Conservation (phyloP, 1,140 invertebrate genomes). For the Solenopsis fugax region DNA sequence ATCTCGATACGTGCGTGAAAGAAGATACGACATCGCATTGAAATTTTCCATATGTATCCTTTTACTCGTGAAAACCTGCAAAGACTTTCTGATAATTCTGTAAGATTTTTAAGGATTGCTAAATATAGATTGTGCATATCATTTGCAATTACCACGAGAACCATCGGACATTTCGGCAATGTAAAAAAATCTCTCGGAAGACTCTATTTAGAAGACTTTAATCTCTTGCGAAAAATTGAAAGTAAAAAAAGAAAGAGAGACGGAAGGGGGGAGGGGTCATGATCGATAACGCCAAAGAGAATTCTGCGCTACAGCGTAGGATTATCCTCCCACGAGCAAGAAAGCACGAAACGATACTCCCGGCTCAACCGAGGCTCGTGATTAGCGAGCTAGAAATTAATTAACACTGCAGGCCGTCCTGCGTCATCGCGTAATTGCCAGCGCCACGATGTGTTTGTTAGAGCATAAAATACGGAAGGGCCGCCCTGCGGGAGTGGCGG, state of each 20-base stretch:
- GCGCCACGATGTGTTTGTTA: slow-evolving; percentile 83
- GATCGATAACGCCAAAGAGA: slow-evolving; percentile 13
- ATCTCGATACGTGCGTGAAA: slow-evolving; percentile 14
- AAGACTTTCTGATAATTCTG: neutral
- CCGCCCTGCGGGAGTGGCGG: slow-evolving; percentile 65
- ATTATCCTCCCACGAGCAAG: slow-evolving; percentile 21
- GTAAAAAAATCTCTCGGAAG: neutral
- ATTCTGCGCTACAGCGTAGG: neutral
- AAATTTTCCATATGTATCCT: neutral
- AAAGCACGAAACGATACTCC: slow-evolving; percentile 38
- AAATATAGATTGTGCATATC: neutral
- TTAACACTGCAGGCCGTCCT: slow-evolving; percentile 81
- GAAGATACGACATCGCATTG: neutral
- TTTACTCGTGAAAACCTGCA: neutral
- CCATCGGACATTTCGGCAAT: neutral
- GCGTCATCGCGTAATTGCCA: slow-evolving; percentile 83
- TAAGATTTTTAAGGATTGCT: neutral
- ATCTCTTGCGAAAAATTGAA: neutral
- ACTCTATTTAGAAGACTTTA: neutral
- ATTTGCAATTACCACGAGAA: neutral
- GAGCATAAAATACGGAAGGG: slow-evolving; percentile 80
- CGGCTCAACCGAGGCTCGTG: slow-evolving; percentile 68
- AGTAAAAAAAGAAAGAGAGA: neutral
- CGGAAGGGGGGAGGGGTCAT: neutral
- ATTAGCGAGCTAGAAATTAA: slow-evolving; percentile 81